Percentiles rank a stretch among this genome's conserved stretches.
Conservation (phyloP, 2,888 invertebrate species). For the Exocentrus adspersus region DNA sequence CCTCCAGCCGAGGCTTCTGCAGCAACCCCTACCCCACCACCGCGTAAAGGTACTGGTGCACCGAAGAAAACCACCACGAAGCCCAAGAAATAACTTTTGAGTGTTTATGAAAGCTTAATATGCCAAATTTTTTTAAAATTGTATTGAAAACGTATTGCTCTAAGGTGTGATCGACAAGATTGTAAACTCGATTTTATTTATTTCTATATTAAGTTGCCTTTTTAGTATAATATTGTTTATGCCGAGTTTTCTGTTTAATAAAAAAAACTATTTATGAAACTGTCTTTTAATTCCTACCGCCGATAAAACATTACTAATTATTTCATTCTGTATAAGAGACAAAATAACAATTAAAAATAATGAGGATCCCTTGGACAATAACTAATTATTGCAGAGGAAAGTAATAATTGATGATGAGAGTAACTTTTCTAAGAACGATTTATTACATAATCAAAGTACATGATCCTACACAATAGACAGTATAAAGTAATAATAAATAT, state of each 20-base stretch:
- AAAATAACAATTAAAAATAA: no score
- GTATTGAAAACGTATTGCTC: constrained; percentile 36
- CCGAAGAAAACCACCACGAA: constrained; percentile 51
- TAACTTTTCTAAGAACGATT: not conserved
- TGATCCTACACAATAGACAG: constrained; percentile 1
- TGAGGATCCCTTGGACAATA: no score
- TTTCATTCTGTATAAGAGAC: no score
- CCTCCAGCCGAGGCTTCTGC: constrained; percentile 37
- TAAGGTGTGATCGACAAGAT: constrained; percentile 33
- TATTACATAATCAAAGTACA: constrained; percentile 16
- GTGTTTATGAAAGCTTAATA: constrained; percentile 19
- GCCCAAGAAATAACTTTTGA: constrained; percentile 46
- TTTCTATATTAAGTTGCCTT: constrained; percentile 32
- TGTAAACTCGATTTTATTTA: constrained; percentile 33
- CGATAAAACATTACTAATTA: no score
- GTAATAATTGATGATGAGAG: no score
- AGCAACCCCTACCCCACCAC: constrained; percentile 52
- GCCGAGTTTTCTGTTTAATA: constrained; percentile 36
- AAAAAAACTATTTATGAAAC: constrained; percentile 20
- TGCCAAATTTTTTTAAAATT: constrained; percentile 23
- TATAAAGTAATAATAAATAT: constrained; percentile 7
- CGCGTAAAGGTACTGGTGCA: constrained; percentile 58
- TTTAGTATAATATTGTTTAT: constrained; percentile 32
- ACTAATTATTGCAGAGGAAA: no score
- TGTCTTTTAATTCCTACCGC: constrained; percentile 1